Evolutionary conservation across 2,113 vertebrate species (phyloP).

Genomic region (Amphilophus citrinellus): DNA sequence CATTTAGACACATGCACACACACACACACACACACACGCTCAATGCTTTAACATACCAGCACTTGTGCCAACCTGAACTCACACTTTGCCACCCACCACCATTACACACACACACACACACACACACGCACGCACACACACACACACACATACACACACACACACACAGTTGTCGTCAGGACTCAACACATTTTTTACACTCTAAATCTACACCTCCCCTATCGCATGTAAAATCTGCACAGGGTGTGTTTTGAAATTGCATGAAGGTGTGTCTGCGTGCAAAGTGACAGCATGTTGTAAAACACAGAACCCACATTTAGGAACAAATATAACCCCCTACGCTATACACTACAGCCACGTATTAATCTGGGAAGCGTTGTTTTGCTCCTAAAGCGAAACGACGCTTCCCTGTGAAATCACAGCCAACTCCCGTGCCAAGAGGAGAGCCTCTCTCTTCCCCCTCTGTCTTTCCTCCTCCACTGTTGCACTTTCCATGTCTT

Average conservation of each 20-base stretch:
- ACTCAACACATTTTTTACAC: constrained; percentile 38
- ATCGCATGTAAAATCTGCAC: constrained; percentile 27
- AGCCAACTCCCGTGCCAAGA: constrained; percentile 35
- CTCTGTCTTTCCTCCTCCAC: constrained; percentile 12
- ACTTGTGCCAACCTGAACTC: constrained; percentile 51
- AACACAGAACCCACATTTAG: not conserved
- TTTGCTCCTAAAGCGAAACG: constrained; percentile 53
- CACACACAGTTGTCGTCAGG: constrained; percentile 22
- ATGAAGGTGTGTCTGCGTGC: constrained; percentile 15
- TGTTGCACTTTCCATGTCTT: constrained; percentile 33
- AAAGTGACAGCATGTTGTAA: constrained; percentile 13
- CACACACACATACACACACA: not conserved
- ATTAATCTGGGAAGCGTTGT: constrained; percentile 46
- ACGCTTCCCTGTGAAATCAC: constrained; percentile 55
- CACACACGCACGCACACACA: not conserved
- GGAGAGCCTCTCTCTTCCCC: constrained; percentile 38
- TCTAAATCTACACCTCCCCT: constrained; percentile 33
- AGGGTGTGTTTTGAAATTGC: constrained; percentile 18
- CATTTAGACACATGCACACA: constrained; percentile 6
- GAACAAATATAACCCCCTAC: constrained; percentile 13
- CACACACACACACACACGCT: not conserved
- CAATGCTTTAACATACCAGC: constrained; percentile 42
- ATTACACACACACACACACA: constrained; percentile 6
- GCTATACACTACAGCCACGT: not conserved
- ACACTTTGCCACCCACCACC: constrained; percentile 59